Evolutionary conservation across 2,797 vertebrate species (phyloP), one percentile per base, ranked within the genome.

Genomic region (Pristis pectinata): DNA sequence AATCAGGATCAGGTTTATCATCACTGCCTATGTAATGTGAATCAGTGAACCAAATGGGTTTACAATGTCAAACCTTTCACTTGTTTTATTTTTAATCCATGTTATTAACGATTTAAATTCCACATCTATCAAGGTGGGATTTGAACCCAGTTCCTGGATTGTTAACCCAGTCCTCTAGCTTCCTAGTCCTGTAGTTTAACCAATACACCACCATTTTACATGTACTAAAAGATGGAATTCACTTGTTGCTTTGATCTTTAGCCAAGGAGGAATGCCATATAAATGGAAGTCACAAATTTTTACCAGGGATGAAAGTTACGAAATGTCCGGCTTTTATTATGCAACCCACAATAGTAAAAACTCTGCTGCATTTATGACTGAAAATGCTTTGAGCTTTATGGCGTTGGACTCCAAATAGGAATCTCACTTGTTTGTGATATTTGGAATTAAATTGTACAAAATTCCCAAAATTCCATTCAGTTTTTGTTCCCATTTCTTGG

Each of bases 211-310:
- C n/a, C n/a, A n/a, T n/a, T n/a, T n/a, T n/a, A n/a, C n/a, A n/a
- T n/a, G n/a, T n/a, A n/a, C n/a, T n/a, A n/a, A n/a, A n/a, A n/a
- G n/a, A n/a, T n/a, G n/a, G n/a, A n/a, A n/a, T n/a, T n/a, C n/a
- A n/a, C n/a, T 27, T 30, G 8, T 83, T 53, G 27, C 49, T 27
- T 53, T 85, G 49, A 85, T 11, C 85, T 85, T 24, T 80, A 83
- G 9, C 11, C 49, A 85, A 49, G 49, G 44, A 24, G 30, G 10
- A 34, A 30, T 56, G 10, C 27, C 85, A 27, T 85, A 56, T 49
- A 56, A n/a, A n/a, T n/a, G n/a, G n/a, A n/a, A n/a, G 82, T 85
- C 49, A 85, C 24, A 85, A 56, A 85, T 56, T 85, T 82, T 49
- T 30, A 85, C 15, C 79, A 41, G 27, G 72, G 27, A 74, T 30